Percentiles rank a stretch among this genome's conserved stretches.
phyloP scores from a whole-genome alignment of 1,140 invertebrate species.

The Saxidomus purpurata region DNA sequence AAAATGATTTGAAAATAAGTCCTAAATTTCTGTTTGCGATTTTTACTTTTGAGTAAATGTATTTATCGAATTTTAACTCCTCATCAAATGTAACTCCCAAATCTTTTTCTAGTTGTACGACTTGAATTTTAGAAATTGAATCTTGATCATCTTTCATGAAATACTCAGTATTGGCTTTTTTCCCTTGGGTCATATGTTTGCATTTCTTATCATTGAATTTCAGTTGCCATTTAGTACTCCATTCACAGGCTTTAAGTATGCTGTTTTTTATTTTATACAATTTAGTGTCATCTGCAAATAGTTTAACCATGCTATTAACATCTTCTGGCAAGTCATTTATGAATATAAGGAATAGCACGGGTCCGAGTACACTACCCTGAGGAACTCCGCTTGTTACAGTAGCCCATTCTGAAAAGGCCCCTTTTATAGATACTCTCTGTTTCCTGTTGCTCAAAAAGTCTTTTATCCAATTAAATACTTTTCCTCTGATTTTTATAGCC shows the following conservation, averaged over 20 bases:
- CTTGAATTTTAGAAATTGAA: not conserved
- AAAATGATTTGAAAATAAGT: no score
- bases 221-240: no score
- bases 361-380: constrained; percentile 56
- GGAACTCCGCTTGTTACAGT: constrained; percentile 46
- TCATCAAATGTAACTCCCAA: no score
- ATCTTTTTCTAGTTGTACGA: no score
- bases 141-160: not conserved
- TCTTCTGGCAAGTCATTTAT: constrained; percentile 44
- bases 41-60: no score
- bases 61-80: no score
- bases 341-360: constrained; percentile 55
- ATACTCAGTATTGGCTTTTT: not conserved
- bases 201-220: no score
- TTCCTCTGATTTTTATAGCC: constrained; percentile 31
- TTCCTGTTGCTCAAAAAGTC: not conserved
- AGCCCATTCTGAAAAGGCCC: not conserved
- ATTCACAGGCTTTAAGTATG: not conserved
- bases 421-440: constrained; percentile 36
- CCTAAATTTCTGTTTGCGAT: no score
- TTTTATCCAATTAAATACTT: constrained; percentile 14
- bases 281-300: not conserved
- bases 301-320: not conserved
- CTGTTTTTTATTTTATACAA: not conserved
- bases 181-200: no score